Percentiles rank a stretch among this genome's conserved stretches.
Evolutionary conservation across 2,888 invertebrate species (phyloP).

Genomic region (Pharmacophagus antenor): DNA sequence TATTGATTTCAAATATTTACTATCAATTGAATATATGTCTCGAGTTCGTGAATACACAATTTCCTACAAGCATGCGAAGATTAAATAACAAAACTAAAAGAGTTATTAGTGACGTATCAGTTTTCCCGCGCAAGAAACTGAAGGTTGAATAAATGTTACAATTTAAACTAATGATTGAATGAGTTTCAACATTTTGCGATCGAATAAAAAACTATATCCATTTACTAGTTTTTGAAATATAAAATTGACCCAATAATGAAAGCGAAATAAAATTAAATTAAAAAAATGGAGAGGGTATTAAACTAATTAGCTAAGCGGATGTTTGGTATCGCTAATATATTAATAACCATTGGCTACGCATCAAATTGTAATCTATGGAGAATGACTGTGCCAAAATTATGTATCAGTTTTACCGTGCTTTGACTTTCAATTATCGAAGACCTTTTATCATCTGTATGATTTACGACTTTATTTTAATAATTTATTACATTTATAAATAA

Average conservation of each 20-base stretch:
- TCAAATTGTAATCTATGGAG: conserved; percentile 66
- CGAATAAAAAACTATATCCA: background rate
- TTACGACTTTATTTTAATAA: conserved; percentile 47
- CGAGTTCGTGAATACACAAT: no score
- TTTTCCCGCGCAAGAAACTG: no score
- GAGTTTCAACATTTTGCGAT: background rate
- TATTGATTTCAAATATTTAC: no score
- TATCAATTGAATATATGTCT: no score
- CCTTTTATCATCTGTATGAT: conserved; percentile 69
- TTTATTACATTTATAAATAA: conserved; percentile 10
- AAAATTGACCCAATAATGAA: conserved; percentile 14
- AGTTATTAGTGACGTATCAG: no score
- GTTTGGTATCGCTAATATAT: conserved; percentile 61
- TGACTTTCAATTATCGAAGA: conserved; percentile 69
- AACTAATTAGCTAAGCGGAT: conserved; percentile 55
- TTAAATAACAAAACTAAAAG: no score
- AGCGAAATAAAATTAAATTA: background rate
- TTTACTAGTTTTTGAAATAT: conserved; percentile 4
- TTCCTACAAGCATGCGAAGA: no score
- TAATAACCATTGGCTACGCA: conserved; percentile 61
- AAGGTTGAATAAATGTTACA: no score
- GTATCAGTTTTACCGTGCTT: conserved; percentile 56
- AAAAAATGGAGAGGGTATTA: conserved; percentile 32
- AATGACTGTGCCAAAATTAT: conserved; percentile 67
- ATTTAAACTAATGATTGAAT: background rate